Evolutionary conservation across 2,113 vertebrate genomes (phyloP).

Genomic region (Kryptolebias marmoratus): DNA sequence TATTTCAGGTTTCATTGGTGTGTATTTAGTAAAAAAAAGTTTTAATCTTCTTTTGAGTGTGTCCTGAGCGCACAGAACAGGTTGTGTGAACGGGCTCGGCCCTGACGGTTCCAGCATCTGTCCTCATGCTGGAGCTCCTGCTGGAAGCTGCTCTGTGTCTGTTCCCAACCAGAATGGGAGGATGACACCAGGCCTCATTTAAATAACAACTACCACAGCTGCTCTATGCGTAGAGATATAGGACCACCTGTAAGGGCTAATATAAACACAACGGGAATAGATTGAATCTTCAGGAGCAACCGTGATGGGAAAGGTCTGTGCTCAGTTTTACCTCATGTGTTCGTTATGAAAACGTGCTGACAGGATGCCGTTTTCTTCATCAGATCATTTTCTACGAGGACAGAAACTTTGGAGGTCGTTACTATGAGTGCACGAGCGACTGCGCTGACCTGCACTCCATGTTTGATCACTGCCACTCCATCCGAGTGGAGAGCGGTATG

Average conservation of each 20-base stretch:
- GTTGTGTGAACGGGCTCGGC: conserved; percentile 9
- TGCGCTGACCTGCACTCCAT: conserved; percentile 66
- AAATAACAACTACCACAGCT: conserved; percentile 57
- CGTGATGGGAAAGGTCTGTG: conserved; percentile 73
- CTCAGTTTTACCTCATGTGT: background rate
- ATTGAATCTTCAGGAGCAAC: conserved; percentile 13
- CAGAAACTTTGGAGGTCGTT: conserved; percentile 75
- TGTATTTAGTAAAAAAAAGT: too few relatives aligned
- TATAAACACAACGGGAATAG: conserved; percentile 4
- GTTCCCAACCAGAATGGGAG: conserved; percentile 23
- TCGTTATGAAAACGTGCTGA: background rate
- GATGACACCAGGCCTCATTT: conserved; percentile 34
- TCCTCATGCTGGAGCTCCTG: conserved; percentile 29
- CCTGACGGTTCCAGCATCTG: conserved; percentile 48
- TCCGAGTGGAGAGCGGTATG: conserved; percentile 70
- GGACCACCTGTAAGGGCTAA: background rate
- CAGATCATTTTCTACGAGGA: conserved; percentile 64
- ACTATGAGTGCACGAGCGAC: conserved; percentile 70
- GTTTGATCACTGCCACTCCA: conserved; percentile 70
- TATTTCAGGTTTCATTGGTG: too few relatives aligned
- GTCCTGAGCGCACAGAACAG: background rate
- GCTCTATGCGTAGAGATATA: conserved; percentile 6
- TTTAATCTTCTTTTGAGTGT: too few relatives aligned
- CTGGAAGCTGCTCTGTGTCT: conserved; percentile 63
- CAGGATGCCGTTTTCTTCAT: conserved; percentile 18